Percentiles rank a stretch among this genome's conserved stretches.
These are phyloP conservation scores for Okapia johnstoni DNA, from an alignment of 2,113 vertebrate genomes.

Conservation along the genomic window DNA sequence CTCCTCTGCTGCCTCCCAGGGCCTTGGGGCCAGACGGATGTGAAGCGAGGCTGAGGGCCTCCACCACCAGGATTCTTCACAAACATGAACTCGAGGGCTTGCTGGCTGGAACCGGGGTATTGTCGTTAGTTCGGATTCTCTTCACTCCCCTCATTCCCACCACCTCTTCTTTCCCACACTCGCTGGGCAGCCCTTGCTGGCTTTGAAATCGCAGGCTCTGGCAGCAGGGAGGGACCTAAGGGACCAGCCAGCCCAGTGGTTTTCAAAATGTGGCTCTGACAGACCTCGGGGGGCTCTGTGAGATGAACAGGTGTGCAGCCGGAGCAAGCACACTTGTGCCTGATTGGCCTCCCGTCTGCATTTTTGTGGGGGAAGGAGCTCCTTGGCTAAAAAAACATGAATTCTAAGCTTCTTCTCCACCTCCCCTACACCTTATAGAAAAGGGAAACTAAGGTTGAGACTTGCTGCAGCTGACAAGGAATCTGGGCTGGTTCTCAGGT, in stretches of 20 bases:
- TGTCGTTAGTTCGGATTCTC: not conserved
- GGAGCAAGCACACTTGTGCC: not conserved
- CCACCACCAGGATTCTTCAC: not conserved
- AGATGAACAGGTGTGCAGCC: not conserved
- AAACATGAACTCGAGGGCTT: not conserved
- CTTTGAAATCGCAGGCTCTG: not conserved
- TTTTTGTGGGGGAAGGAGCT: not conserved
- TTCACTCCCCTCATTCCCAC: not conserved
- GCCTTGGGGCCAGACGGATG: too few relatives aligned
- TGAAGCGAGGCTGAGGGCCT: not conserved
- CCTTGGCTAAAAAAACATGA: not conserved
- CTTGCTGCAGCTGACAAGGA: not conserved
- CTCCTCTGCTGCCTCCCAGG: not conserved
- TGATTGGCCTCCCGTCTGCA: rapidly evolving
- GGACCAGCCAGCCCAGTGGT: not conserved
- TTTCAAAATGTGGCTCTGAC: not conserved
- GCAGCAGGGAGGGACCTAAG: not conserved
- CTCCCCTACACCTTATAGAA: not conserved
- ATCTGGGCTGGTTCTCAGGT: not conserved
- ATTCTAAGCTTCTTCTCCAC: not conserved
- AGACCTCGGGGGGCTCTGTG: not conserved
- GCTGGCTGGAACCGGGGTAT: not conserved
- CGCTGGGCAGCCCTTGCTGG: not conserved
- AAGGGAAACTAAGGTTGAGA: not conserved
- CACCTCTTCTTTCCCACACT: not conserved